Conservation (phyloP, 2,888 invertebrate species). For the Julus scandinavius region DNA sequence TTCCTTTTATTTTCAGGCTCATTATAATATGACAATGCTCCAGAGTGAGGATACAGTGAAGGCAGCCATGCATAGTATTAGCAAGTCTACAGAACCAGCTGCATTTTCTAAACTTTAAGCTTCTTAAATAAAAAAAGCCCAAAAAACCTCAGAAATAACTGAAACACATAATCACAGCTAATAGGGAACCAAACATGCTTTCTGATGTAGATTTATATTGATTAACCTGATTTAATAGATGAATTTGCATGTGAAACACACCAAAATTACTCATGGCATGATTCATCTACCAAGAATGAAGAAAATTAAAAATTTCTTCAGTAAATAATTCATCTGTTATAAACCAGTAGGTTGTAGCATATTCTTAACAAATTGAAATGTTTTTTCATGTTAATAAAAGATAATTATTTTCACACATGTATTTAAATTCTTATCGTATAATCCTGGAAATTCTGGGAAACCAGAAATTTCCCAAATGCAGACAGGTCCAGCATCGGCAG, state of each 20-base stretch:
- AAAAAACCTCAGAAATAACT: background rate
- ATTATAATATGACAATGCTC: constrained; percentile 84
- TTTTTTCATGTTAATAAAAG: background rate
- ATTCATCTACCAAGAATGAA: no score
- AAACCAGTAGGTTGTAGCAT: background rate
- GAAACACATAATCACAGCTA: background rate
- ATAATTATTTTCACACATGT: background rate
- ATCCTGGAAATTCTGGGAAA: no score
- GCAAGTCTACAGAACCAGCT: constrained; percentile 76
- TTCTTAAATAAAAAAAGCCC: background rate
- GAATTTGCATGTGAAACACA: no score
- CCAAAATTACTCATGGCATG: no score
- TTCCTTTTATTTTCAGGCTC: constrained; percentile 71
- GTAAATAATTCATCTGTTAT: no score
- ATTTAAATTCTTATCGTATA: background rate
- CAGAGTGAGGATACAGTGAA: constrained; percentile 90
- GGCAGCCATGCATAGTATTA: constrained; percentile 79
- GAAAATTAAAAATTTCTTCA: no score
- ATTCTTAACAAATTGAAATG: background rate
- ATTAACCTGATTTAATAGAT: no score
- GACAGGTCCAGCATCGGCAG: no score
- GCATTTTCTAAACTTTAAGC: constrained; percentile 78
- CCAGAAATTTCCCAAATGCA: no score
- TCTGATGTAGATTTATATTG: background rate
- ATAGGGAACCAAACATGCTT: background rate